Conservation (phyloP, 2,888 invertebrate species). For the Xanthia icteritia region DNA sequence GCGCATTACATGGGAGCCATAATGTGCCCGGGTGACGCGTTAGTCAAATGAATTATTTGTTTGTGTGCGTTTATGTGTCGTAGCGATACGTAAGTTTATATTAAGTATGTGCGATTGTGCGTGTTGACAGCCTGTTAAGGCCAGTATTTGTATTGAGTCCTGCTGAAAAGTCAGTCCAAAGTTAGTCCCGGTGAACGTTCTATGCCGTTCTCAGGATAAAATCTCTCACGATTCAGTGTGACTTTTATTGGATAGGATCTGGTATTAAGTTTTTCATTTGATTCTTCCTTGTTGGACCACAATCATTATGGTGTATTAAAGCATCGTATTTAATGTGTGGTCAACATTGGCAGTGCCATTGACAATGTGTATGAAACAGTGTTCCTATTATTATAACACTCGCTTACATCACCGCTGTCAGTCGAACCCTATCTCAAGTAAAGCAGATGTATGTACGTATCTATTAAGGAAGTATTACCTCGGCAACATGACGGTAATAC, state of each 20-base stretch:
- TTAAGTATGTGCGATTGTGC: background rate
- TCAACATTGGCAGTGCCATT: background rate
- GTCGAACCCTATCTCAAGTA: slow-evolving; percentile 18
- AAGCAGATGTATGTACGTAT: slow-evolving; percentile 61
- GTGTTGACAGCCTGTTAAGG: too few species aligned
- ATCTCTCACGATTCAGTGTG: background rate
- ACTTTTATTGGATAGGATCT: background rate
- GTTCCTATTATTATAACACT: background rate
- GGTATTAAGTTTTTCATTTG: background rate
- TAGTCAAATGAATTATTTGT: slow-evolving; percentile 19
- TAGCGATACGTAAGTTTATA: background rate
- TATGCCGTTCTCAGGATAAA: background rate
- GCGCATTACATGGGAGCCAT: slow-evolving; percentile 23
- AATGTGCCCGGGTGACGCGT: slow-evolving; percentile 11
- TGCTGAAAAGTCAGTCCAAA: background rate
- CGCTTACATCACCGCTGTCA: slow-evolving; percentile 12
- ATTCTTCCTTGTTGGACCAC: background rate
- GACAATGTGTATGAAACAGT: background rate
- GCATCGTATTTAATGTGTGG: background rate
- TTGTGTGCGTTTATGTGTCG: slow-evolving; percentile 13
- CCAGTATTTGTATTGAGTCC: background rate
- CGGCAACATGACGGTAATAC: slow-evolving; percentile 54
- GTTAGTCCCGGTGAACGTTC: background rate
- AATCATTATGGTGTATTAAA: background rate
- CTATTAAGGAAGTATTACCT: slow-evolving; percentile 62